phyloP scores from a whole-genome alignment of 2,113 vertebrate genomes.

The Melozone crissalis region DNA sequence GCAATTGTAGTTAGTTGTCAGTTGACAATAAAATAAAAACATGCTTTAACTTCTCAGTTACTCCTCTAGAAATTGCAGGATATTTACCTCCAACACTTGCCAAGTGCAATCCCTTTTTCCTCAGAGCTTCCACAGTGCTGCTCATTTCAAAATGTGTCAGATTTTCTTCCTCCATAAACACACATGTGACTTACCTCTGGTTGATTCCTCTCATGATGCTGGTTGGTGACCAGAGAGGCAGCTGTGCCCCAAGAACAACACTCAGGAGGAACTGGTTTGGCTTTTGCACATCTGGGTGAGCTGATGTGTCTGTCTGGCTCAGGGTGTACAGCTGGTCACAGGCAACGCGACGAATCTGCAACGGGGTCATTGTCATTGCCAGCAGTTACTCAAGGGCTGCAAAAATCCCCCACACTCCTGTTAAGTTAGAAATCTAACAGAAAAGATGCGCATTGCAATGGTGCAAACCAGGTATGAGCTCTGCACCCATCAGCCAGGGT shows the following conservation, averaged over 20 bases:
- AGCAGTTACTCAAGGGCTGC: neutral
- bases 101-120: neutral
- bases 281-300: conserved; percentile 91
- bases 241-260: conserved; percentile 91
- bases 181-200: conserved; percentile 81
- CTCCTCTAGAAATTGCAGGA: neutral
- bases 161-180: neutral
- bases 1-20: neutral
- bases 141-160: neutral
- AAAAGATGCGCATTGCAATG: neutral
- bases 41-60: neutral
- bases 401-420: neutral
- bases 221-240: conserved; percentile 96
- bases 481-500: neutral
- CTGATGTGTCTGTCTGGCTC: conserved; percentile 93
- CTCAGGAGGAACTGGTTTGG: conserved; percentile 94
- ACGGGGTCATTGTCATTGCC: neutral
- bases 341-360: conserved; percentile 93
- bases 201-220: conserved; percentile 98
- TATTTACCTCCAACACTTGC: neutral
- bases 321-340: conserved; percentile 97
- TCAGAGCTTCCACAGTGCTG: neutral
- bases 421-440: neutral
- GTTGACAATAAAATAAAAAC: neutral
- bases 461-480: neutral